A percentile compares a stretch with the other conserved stretches of the same genome.
Conservation (phyloP, 2,888 invertebrate genomes). For the Caenorhabditis imperialis region DNA sequence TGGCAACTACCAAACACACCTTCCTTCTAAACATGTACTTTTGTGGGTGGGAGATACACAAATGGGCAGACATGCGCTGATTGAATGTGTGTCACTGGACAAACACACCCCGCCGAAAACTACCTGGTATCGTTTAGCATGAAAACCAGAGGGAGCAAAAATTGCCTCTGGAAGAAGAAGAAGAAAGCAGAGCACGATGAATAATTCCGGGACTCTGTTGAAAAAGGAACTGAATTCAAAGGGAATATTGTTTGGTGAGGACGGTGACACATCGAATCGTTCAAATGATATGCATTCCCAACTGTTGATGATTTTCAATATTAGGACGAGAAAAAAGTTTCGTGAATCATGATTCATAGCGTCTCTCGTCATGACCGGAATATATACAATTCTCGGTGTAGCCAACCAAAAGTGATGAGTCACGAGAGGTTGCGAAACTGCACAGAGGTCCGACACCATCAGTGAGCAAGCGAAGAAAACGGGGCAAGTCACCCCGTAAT, state of each 20-base stretch:
- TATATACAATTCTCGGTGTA: conserved; percentile 45
- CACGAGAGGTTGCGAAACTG: conserved; percentile 37
- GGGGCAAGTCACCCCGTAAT: no score
- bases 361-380: conserved; percentile 40
- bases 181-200: not conserved
- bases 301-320: not conserved
- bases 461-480: no score
- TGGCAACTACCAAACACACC: conserved; percentile 1
- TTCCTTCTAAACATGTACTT: conserved; percentile 35
- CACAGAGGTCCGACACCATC: no score
- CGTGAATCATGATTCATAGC: conserved; percentile 31
- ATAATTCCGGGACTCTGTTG: conserved; percentile 5
- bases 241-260: no score
- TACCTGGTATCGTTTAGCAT: no score
- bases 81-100: conserved; percentile 35
- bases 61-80: conserved; percentile 24
- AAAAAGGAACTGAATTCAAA: no score
- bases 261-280: conserved; percentile 3
- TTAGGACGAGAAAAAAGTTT: not conserved
- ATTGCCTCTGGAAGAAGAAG: no score
- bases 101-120: conserved; percentile 19
- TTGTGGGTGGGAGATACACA: conserved; percentile 21
- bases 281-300: conserved; percentile 12
- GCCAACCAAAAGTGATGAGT: conserved; percentile 23
- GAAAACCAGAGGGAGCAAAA: no score